Evolutionary conservation across 2,797 vertebrate species (phyloP).

Genomic region (Fundulus diaphanus): DNA sequence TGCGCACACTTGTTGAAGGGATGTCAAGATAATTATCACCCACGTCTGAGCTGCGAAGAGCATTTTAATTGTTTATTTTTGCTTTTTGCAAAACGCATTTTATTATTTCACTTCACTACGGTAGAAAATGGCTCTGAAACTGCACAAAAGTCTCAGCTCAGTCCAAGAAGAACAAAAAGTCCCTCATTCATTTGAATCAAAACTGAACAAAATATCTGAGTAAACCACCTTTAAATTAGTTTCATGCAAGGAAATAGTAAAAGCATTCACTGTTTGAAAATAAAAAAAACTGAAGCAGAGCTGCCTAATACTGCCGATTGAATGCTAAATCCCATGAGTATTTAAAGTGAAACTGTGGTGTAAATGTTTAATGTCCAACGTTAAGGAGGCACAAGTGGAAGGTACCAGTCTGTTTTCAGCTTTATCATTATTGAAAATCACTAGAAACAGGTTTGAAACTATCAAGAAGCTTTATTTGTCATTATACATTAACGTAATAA

Average conservation of each 20-base stretch:
- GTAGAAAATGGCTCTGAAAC: background rate
- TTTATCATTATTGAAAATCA: background rate
- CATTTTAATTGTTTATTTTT: slow-evolving; percentile 5
- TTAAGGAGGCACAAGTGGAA: background rate
- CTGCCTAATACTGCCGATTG: background rate
- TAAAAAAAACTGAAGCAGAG: background rate
- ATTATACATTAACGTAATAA: too few relatives aligned
- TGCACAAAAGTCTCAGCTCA: too few relatives aligned
- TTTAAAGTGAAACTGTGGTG: background rate
- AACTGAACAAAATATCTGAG: background rate
- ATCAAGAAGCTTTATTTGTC: too few relatives aligned
- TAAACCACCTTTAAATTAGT: background rate
- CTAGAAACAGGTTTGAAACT: background rate
- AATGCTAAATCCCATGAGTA: background rate
- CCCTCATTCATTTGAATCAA: too few relatives aligned
- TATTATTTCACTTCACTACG: background rate
- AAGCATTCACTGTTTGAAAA: background rate
- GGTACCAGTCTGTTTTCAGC: background rate
- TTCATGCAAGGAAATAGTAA: background rate
- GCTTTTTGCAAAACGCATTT: background rate
- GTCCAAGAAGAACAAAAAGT: too few relatives aligned
- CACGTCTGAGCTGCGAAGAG: background rate
- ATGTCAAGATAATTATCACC: slow-evolving; percentile 3
- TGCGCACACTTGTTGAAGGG: background rate
- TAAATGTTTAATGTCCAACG: background rate